These are phyloP conservation scores for Gryllus longicercus DNA, from an alignment of 2,888 invertebrate genomes.

Conservation along the genomic window DNA sequence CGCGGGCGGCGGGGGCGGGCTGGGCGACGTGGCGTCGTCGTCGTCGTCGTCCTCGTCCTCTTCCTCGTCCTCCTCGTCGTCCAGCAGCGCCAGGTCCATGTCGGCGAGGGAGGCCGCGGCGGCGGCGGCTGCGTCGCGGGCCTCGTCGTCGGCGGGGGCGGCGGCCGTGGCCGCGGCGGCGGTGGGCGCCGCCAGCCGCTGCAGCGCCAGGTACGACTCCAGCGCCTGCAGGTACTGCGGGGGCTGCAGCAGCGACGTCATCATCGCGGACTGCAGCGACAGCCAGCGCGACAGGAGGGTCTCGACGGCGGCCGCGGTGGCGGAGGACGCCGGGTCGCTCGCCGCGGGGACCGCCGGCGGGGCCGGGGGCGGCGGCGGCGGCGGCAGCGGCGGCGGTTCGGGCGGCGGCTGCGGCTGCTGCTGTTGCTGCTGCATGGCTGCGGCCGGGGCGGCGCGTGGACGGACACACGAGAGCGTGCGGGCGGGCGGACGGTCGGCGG, in stretches of 20 bases:
- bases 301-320: constrained; percentile 59
- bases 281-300: constrained; percentile 59
- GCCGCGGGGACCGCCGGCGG: not conserved
- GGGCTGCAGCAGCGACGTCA: constrained; percentile 79
- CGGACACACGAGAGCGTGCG: not conserved
- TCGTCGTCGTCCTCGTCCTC: constrained; percentile 31
- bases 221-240: constrained; percentile 80
- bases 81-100: constrained; percentile 70
- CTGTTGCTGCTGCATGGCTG: not conserved
- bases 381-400: too few relatives aligned
- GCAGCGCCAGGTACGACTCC: constrained; percentile 80
- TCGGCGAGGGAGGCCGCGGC: constrained; percentile 49
- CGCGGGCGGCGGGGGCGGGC: constrained; percentile 51
- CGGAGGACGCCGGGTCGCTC: not conserved
- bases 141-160: constrained; percentile 40
- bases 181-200: constrained; percentile 59
- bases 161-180: constrained; percentile 36
- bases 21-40: constrained; percentile 44
- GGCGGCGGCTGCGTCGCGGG: constrained; percentile 42
- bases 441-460: not conserved
- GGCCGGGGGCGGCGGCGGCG: not conserved
- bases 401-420: constrained; percentile 19
- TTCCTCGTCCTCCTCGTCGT: constrained; percentile 60
- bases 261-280: constrained; percentile 79
- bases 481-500: not conserved